phyloP scores from a whole-genome alignment of 2,113 vertebrate species.

The Naja naja region DNA sequence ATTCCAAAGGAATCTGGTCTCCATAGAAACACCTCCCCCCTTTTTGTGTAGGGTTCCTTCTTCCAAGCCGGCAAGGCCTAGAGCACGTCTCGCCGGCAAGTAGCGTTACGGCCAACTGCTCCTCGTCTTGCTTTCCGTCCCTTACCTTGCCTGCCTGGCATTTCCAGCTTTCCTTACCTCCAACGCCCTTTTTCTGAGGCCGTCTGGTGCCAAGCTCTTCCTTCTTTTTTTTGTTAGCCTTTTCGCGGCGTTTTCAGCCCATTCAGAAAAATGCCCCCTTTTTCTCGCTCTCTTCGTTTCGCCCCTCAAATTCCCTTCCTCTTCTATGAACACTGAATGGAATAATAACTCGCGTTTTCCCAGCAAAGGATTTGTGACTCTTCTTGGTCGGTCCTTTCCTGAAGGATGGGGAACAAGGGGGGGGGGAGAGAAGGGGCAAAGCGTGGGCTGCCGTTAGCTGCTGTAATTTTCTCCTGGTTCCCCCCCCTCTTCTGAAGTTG shows the following conservation, averaged over 20 bases:
- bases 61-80: neutral
- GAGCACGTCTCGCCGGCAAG: neutral
- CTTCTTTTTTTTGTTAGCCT: neutral
- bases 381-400: neutral
- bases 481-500: fast-evolving
- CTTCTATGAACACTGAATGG: neutral
- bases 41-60: neutral
- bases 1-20: neutral
- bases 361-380: neutral
- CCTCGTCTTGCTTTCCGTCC: neutral
- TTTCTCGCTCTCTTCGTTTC: neutral
- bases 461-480: neutral
- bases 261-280: neutral
- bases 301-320: neutral
- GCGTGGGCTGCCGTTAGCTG: neutral
- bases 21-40: conserved; percentile 6
- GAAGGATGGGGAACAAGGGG: neutral
- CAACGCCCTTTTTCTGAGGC: neutral
- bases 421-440: neutral
- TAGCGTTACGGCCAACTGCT: neutral
- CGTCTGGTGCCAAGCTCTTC: neutral
- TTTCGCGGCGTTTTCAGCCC: neutral
- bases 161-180: neutral
- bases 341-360: neutral
- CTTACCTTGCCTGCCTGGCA: neutral